A percentile compares a stretch with the other conserved stretches of the same genome.
Conservation (phyloP, 2,888 invertebrate species). For the Caenorhabditis sp. region DNA sequence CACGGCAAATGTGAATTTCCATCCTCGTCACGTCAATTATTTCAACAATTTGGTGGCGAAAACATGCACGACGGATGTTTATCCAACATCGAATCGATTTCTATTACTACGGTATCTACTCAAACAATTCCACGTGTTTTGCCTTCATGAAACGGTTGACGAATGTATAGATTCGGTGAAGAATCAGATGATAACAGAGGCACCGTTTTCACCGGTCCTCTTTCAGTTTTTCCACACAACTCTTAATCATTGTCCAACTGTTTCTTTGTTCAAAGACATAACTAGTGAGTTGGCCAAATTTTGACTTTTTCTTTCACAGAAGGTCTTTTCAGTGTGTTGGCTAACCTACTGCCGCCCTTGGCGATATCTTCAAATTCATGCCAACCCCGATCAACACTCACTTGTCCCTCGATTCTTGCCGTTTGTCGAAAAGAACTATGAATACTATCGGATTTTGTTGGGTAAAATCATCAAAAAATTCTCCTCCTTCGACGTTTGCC, state of each 20-base stretch:
- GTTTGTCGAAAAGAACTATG: constrained; percentile 41
- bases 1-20: constrained; percentile 23
- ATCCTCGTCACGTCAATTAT: constrained; percentile 43
- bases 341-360: constrained; percentile 47
- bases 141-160: constrained; percentile 40
- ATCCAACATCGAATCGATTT: constrained; percentile 45
- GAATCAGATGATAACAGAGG: constrained; percentile 30
- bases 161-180: constrained; percentile 42
- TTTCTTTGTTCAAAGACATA: constrained; percentile 37
- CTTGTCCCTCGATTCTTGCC: constrained; percentile 7
- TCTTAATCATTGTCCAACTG: constrained; percentile 48
- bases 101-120: constrained; percentile 45
- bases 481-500: constrained; percentile 32
- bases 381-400: not conserved
- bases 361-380: constrained; percentile 33
- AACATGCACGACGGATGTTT: constrained; percentile 40
- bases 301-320: not conserved
- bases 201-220: constrained; percentile 41
- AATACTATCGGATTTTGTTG: constrained; percentile 49
- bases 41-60: constrained; percentile 44
- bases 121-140: constrained; percentile 55
- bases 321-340: constrained; percentile 37
- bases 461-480: constrained; percentile 54
- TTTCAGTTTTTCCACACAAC: constrained; percentile 45
- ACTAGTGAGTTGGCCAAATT: constrained; percentile 23